Percentiles rank a stretch among this genome's conserved stretches.
These are phyloP conservation scores for Salarias fasciatus DNA, from an alignment of 2,797 vertebrate genomes.

Conservation along the genomic window DNA sequence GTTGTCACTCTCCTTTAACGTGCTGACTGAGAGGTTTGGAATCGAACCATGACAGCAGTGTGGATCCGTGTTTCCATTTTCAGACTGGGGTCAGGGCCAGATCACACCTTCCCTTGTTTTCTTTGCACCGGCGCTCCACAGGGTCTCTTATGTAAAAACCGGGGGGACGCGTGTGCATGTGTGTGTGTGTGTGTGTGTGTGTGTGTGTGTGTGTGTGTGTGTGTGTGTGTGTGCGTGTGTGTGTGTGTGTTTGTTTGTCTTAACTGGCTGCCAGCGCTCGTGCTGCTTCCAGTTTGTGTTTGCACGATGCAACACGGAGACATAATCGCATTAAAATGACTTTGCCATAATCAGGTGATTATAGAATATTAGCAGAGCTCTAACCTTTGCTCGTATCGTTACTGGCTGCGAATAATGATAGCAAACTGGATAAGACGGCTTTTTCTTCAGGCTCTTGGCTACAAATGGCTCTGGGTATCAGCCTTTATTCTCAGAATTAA, in stretches of 20 bases:
- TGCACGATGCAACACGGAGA: not conserved
- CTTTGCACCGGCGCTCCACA: constrained; percentile 6
- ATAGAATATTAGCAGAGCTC: not conserved
- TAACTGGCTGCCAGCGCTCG: not conserved
- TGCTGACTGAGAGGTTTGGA: constrained; percentile 27
- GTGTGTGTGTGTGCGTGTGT: constrained; percentile 5
- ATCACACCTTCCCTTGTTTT: constrained; percentile 48
- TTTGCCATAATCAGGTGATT: not conserved
- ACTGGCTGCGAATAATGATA: not conserved
- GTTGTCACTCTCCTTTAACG: constrained; percentile 28
- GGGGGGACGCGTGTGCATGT: constrained; percentile 11
- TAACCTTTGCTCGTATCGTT: constrained; percentile 6
- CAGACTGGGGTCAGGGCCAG: constrained; percentile 46
- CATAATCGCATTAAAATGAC: constrained; percentile 1
- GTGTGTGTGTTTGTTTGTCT: not conserved
- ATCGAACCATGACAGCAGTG: constrained; percentile 25
- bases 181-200: not conserved
- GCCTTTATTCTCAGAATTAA: not conserved
- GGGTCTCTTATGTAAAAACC: constrained; percentile 38
- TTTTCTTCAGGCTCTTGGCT: constrained; percentile 2
- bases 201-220: not conserved
- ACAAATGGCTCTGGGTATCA: not conserved
- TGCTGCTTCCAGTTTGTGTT: not conserved
- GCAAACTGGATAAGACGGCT: not conserved
- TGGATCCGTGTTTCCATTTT: constrained; percentile 51